phyloP scores from a whole-genome alignment of 2,113 vertebrate species.

The Pseudopipra pipra region DNA sequence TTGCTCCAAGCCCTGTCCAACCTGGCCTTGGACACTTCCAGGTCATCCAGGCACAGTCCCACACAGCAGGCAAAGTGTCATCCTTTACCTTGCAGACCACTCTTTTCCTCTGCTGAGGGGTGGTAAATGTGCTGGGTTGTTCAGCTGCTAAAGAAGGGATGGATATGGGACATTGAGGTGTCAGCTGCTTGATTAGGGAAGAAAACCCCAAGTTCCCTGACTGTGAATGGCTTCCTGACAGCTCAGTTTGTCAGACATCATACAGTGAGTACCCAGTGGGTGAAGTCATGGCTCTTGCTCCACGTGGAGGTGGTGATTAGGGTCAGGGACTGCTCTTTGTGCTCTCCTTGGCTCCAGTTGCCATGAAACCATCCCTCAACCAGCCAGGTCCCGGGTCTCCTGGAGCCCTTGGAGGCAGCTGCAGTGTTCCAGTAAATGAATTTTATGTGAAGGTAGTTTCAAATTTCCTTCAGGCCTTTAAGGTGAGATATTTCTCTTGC shows the following conservation, averaged over 20 bases:
- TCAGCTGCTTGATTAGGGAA: not conserved
- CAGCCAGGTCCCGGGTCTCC: not conserved
- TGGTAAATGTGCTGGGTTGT: fast-evolving
- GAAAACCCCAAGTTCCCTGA: not conserved
- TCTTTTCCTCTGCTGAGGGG: not conserved
- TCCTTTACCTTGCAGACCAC: not conserved
- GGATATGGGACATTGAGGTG: fast-evolving
- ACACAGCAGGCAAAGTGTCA: not conserved
- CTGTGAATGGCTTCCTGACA: not conserved
- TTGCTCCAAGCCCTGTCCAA: not conserved
- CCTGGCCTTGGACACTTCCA: not conserved
- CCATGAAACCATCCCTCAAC: not conserved
- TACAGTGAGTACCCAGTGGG: not conserved
- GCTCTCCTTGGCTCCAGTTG: not conserved
- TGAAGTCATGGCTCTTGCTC: not conserved
- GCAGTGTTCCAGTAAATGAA: not conserved
- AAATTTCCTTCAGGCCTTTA: not conserved
- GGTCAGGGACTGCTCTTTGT: not conserved
- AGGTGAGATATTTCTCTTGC: not conserved
- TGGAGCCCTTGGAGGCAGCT: not conserved
- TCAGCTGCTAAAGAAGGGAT: not conserved
- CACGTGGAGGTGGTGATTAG: not conserved
- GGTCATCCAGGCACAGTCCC: no score
- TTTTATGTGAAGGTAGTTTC: not conserved
- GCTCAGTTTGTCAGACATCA: not conserved